Evolutionary conservation across 2,797 vertebrate species (phyloP), one percentile per base, ranked within the genome.

Genomic region (Megalops cyprinoides): DNA sequence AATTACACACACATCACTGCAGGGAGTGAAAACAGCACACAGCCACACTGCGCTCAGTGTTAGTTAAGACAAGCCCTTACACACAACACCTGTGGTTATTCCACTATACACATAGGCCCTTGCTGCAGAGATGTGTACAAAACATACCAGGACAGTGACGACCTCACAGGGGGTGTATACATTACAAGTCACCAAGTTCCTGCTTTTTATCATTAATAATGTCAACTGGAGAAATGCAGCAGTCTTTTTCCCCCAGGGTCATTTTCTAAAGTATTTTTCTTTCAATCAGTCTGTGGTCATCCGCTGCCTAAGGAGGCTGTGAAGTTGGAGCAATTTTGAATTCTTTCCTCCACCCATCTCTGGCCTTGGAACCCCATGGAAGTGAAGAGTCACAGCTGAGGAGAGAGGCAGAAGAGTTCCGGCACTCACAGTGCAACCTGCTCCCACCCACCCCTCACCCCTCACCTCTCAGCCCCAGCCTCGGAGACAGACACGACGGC

Each of bases 261-360:
- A 20, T 39, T 71, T 71, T 71, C 67, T 44, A 67, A 44, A 71
- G 37, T 44, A 44, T n/a, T 44, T 71, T 39, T n/a, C 18, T 71
- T 23, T 71, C 67, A 44, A 15, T 71, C 20, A 37, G n/a, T 71
- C 23, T 71, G 39, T 44, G 67, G 37, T 71, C 71, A 44, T 5
- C 67, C 42, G 67, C 39, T 39, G n/a, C 37, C 44, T 71, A 37
- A 53, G 49, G 46, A 25, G 31, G 46, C 12, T 25, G 34, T 23
- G 34, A 56, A 58, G 31, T 56, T 60, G n/a, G 51, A 77, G 53
- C 8, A 5, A 1, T 55, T 14, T 56, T 55, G 18, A 23, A 20
- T 56, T 37, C 34, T 42, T 44, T 1, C 4, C 46, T 12, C 4
- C 18, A 4, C n/a, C 73, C 77, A n/a, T 3, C 62, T 28, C 31